Evolutionary conservation across 1,140 invertebrate species (phyloP).

Genomic region (Galleria mellonella): DNA sequence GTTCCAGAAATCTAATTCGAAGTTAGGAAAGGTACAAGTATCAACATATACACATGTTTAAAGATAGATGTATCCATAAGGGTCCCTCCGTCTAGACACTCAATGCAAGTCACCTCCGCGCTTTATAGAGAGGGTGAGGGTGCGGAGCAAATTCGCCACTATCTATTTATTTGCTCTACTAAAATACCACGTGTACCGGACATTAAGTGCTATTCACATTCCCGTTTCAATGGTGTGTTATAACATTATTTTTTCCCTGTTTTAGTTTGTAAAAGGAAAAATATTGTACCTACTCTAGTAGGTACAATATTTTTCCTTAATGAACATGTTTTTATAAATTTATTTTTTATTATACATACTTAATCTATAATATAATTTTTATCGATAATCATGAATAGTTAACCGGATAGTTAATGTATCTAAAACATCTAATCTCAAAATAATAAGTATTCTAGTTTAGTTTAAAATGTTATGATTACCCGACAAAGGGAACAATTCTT

Average conservation of each 20-base stretch:
- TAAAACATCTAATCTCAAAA: too few relatives aligned
- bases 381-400: too few relatives aligned
- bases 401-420: too few relatives aligned
- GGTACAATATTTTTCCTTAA: too few relatives aligned
- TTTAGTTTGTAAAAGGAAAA: too few relatives aligned
- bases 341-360: too few relatives aligned
- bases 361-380: too few relatives aligned
- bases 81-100: slow-evolving; percentile 68
- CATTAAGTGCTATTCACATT: slow-evolving; percentile 36
- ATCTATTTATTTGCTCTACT: slow-evolving; percentile 63
- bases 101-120: slow-evolving; percentile 51
- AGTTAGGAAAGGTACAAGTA: not conserved
- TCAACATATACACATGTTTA: slow-evolving; percentile 24
- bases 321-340: too few relatives aligned
- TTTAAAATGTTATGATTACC: slow-evolving; percentile 26
- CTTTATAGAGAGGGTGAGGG: slow-evolving; percentile 54
- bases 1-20: too few relatives aligned
- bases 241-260: too few relatives aligned
- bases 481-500: slow-evolving; percentile 28
- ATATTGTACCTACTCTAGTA: too few relatives aligned
- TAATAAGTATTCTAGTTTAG: not conserved
- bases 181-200: slow-evolving; percentile 49
- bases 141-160: slow-evolving; percentile 44
- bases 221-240: slow-evolving; percentile 2
- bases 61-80: slow-evolving; percentile 34